These are phyloP conservation scores for Macrobrachium rosenbergii DNA, from an alignment of 1,140 invertebrate genomes.

Conservation along the genomic window DNA sequence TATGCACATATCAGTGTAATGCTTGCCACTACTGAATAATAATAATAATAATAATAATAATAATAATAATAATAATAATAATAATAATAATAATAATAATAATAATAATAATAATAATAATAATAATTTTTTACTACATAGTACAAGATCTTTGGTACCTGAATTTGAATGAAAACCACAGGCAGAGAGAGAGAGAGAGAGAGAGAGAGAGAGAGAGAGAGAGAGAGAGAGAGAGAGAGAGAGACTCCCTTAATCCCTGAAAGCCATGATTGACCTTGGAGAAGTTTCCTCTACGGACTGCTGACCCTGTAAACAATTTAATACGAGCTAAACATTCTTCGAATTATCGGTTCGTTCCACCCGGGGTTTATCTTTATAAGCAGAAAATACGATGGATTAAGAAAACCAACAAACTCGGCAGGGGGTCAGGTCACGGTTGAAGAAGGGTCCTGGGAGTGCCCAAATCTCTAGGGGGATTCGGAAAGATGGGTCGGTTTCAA, in stretches of 20 bases:
- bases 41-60: too few species aligned
- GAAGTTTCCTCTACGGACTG: too few species aligned
- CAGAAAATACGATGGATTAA: constrained; percentile 31
- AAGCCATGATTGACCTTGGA: too few species aligned
- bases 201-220: constrained; percentile 2
- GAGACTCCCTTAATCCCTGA: neutral
- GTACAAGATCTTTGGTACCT: neutral
- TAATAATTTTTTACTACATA: neutral
- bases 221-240: neutral
- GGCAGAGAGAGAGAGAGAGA: neutral
- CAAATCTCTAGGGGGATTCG: too few species aligned
- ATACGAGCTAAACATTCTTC: too few species aligned
- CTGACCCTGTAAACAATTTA: too few species aligned
- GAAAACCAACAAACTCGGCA: constrained; percentile 57
- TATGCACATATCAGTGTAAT: too few species aligned
- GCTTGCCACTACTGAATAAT: too few species aligned
- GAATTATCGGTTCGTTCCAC: constrained; percentile 24
- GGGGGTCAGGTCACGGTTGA: constrained; percentile 48
- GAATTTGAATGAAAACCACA: neutral
- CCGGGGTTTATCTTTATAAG: neutral
- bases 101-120: too few species aligned
- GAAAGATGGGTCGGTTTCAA: too few species aligned
- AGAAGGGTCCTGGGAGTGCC: neutral
- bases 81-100: too few species aligned
- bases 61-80: too few species aligned